Conservation (phyloP, 2,113 vertebrate species). For the Electrona antarctica region DNA sequence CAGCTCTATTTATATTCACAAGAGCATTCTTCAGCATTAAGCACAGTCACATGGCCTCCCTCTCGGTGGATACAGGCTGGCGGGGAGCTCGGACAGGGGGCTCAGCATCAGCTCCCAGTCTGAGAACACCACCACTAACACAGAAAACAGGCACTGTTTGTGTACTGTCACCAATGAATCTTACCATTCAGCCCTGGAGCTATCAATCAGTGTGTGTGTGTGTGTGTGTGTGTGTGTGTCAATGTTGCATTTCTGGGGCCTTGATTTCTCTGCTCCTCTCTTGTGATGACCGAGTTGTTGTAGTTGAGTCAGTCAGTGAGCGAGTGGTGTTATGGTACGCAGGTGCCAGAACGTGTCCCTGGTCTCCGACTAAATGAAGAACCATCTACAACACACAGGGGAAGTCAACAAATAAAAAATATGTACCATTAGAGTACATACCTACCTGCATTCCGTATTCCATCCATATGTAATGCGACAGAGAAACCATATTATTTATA, state of each 20-base stretch:
- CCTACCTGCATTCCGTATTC: no score
- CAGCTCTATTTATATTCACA: slow-evolving; percentile 75
- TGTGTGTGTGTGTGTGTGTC: no score
- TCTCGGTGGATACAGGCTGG: slow-evolving; percentile 45
- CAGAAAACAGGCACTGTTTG: slow-evolving; percentile 17
- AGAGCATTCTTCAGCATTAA: slow-evolving; percentile 73
- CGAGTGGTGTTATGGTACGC: slow-evolving; percentile 23
- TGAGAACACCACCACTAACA: slow-evolving; percentile 1
- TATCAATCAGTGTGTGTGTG: slow-evolving; percentile 9
- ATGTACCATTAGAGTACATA: no score
- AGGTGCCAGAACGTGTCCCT: not conserved
- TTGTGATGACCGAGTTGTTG: not conserved
- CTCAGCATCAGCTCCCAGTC: slow-evolving; percentile 34
- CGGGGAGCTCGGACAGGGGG: slow-evolving; percentile 31
- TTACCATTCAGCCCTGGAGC: not conserved
- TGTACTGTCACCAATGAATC: not conserved
- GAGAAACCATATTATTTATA: no score
- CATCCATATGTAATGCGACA: no score
- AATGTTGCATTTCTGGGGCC: not conserved
- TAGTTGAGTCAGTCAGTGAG: slow-evolving; percentile 7
- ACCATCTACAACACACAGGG: not conserved
- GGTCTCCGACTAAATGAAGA: slow-evolving; percentile 28
- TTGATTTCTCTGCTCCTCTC: not conserved
- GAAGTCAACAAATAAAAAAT: no score
- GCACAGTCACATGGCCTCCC: slow-evolving; percentile 57